Evolutionary conservation across 23 tunicate species (phyloP).

Genomic region (Phallusia fumigata): DNA sequence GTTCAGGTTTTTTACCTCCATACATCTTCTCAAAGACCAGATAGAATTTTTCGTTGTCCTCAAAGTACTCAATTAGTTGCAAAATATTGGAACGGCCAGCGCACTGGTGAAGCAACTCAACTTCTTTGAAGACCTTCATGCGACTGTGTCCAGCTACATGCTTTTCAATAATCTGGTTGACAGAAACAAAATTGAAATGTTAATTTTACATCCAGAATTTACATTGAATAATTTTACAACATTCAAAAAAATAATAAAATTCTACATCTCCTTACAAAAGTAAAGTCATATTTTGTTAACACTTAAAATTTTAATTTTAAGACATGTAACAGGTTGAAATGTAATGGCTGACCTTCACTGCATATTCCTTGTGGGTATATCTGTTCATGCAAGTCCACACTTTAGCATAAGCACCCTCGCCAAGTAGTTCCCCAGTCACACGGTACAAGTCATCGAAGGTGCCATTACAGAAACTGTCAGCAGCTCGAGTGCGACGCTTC

Average conservation of each 20-base stretch:
- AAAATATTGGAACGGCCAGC: constrained; percentile 77
- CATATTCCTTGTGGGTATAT: constrained; percentile 93
- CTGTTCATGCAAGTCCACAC: constrained; percentile 93
- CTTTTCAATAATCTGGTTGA: constrained; percentile 96
- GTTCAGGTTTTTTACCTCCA: constrained; percentile 76
- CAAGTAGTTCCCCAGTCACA: constrained; percentile 70
- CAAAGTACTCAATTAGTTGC: constrained; percentile 97
- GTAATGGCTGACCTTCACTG: constrained; percentile 80
- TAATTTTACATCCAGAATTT: background rate
- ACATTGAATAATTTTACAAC: too few species aligned
- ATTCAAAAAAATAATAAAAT: constrained; percentile 1
- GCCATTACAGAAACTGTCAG: constrained; percentile 92
- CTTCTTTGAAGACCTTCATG: constrained; percentile 87
- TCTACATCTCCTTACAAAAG: too few species aligned
- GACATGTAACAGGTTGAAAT: background rate
- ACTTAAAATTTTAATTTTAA: background rate
- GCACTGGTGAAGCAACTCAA: constrained; percentile 95
- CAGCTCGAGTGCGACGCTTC: constrained; percentile 91
- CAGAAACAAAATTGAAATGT: background rate
- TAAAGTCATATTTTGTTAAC: background rate
- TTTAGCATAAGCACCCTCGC: constrained; percentile 98
- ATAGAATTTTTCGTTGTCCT: constrained; percentile 83
- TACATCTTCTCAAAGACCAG: constrained; percentile 99
- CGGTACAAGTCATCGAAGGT: constrained; percentile 92
- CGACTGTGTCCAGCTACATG: constrained; percentile 94